Conservation (phyloP, 35 echinoderm and acorn worm genomes). For the Amphiura filiformis region DNA sequence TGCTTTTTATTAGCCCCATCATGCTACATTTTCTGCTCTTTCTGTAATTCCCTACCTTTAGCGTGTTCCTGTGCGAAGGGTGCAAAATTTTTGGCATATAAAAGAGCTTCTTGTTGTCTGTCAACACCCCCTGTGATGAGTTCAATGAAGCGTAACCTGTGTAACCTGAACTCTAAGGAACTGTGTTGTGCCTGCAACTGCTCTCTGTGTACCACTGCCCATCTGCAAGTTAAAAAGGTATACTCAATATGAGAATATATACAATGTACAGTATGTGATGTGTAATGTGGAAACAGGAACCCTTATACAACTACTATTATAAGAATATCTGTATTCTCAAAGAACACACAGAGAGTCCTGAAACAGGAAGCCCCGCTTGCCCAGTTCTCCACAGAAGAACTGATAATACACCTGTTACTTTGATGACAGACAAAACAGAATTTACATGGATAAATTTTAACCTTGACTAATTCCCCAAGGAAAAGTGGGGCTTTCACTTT, state of each 20-base stretch:
- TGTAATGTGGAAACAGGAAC: background rate
- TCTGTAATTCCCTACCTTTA: slow-evolving; percentile 66
- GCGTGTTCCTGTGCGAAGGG: slow-evolving; percentile 81
- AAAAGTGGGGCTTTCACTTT: too few relatives aligned
- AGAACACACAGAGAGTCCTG: too few relatives aligned
- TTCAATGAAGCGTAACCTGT: slow-evolving; percentile 96
- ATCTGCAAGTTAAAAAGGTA: slow-evolving; percentile 50
- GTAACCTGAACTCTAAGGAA: slow-evolving; percentile 91
- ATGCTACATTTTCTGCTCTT: too few relatives aligned
- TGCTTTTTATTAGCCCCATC: too few relatives aligned
- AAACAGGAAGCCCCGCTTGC: too few relatives aligned
- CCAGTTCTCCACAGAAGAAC: too few relatives aligned
- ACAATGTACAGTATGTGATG: background rate
- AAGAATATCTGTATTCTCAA: too few relatives aligned
- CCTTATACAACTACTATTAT: background rate
- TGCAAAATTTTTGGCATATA: slow-evolving; percentile 72
- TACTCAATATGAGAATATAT: too few relatives aligned
- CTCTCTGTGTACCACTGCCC: slow-evolving; percentile 76
- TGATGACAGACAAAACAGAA: too few relatives aligned
- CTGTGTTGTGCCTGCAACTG: slow-evolving; percentile 71
- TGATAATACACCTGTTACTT: too few relatives aligned
- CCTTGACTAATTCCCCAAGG: too few relatives aligned
- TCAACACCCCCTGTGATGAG: slow-evolving; percentile 62
- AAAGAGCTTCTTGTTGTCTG: slow-evolving; percentile 67
- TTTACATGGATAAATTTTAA: too few relatives aligned